A percentile compares a stretch with the other conserved stretches of the same genome.
Evolutionary conservation across 2,797 vertebrate species (phyloP).

Genomic region (Phalloptychus januarius): DNA sequence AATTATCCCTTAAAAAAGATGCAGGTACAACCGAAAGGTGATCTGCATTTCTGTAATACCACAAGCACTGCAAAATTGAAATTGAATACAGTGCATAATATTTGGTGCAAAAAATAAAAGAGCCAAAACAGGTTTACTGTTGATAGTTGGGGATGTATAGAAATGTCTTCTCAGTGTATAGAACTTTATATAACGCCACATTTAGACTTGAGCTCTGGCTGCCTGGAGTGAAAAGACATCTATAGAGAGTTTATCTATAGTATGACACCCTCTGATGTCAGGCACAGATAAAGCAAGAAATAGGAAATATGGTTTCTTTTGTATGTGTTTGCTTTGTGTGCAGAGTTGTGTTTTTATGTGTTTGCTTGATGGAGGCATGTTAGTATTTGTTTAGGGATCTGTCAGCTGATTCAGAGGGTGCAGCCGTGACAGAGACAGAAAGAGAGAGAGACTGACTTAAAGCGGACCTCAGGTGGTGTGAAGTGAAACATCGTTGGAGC

Average conservation of each 20-base stretch:
- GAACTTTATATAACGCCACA: not conserved
- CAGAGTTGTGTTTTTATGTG: not conserved
- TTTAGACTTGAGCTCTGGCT: conserved; percentile 29
- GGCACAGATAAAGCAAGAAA: conserved; percentile 48
- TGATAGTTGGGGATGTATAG: conserved; percentile 36
- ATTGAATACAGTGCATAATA: not conserved
- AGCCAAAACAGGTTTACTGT: not conserved
- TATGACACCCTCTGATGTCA: conserved; percentile 82
- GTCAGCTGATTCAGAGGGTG: conserved; percentile 81
- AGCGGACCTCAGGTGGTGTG: conserved; percentile 80
- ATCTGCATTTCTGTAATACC: not conserved
- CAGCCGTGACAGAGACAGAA: conserved; percentile 75
- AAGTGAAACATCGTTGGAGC: conserved; percentile 69
- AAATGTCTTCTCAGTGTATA: conserved; percentile 21
- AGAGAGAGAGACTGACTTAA: conserved; percentile 67
- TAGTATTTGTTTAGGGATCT: not conserved
- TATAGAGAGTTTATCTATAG: conserved; percentile 85
- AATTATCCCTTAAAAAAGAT: not conserved
- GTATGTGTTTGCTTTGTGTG: not conserved
- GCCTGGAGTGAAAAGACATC: conserved; percentile 84
- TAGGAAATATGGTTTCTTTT: conserved; percentile 8
- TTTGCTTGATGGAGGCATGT: not conserved
- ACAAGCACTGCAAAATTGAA: not conserved
- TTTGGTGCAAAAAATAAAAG: not conserved
- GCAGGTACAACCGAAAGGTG: not conserved